Evolutionary conservation across 92 coral and sea anemone species (phyloP), one percentile per base, ranked within the genome.

Genomic region (Siderastrea radians): DNA sequence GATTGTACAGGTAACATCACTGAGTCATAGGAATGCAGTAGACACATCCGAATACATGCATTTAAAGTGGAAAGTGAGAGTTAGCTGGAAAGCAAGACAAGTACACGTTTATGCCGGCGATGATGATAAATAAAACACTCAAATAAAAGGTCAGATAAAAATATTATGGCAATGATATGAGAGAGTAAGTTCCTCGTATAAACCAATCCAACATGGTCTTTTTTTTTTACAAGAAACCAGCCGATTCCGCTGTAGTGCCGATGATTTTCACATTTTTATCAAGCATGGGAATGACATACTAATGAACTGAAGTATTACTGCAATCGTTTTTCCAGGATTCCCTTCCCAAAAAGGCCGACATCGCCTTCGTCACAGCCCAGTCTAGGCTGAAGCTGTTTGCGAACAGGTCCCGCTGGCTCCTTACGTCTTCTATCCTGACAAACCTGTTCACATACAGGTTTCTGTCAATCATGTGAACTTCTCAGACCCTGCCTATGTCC

Each of bases 381-480:
- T 77, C 70, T 91, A 91, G 94, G 86, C 94, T 52, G 94, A 86
- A 12, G 88, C 82, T 58, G 78, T 87, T 59, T 91, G 94, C 38
- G 83, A 87, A 75, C 82, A 85, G 47, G 74, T 94, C 52, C 81
- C 72, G 49, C 86, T 94, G 63, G 74, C 44, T 11, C 94, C 94
- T 0, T 89, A 83, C 51, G 81, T 93, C 6, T 94, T 94, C 75
- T 94, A 94, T 86, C 98, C 98, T 14, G 98, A 94, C 87, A 94
- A 87, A 81, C 98, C 92, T 19, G 94, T 94, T 7, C 98, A 92
- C 84, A 87, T 94, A 38, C 98, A 94, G 70, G 88, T 90, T 38
- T 90, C 95, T 68, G 95, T 90, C 78, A 94, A 93, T 83, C 97
- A 94, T 75, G 79, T 81, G 19, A 92, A 92, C 83, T 79, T 88